Base-by-base conservation (phyloP, 1,140 invertebrate genomes). In the Lepeophtheirus salmonis region DNA sequence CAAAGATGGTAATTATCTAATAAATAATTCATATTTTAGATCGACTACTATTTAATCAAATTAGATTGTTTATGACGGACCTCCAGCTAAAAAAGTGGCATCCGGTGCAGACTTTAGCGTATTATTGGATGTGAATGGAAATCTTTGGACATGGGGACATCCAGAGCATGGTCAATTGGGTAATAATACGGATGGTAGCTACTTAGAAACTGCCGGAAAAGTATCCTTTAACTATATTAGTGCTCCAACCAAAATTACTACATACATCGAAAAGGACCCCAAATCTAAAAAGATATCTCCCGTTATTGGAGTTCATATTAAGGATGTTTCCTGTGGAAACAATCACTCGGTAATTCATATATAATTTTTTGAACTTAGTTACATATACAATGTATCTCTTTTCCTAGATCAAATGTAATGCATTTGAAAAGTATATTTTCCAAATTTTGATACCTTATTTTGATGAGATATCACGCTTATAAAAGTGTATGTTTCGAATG, bases 171-270 rank as follows among this genome's bases (percentile, higher is more conserved):
- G 90, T 2, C 87, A 89, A 67, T 68, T 94, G 23, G 83, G 87
- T 54, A 88, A 94, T 70, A 92, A 92, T 66, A 86, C 86, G 3
- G 89, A 92, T 72, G 89, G 88, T 18, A 88, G 90, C 71, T 94
- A 88, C 67, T 90, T 95, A 70, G 80, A 89, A 49, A 87, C 84
- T 14, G 83, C 80, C 63, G 89, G 82, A 23, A 94, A 90, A 68
- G 73, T 94, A 64, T 82, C 81, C 62, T 92, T 80, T 73, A 80
- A 85, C 67, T 89, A 82, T 71, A 85, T 90, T 70, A 81, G 82
- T 56, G 75, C 78, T 16, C 89, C 90, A 3, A 85, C 89, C 66
- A 79, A 83, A 64, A 81, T 95, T 23, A 78, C 83, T 6, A 74
- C 86, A 1, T 95, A 84, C 67, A 83, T 92, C 61, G 89, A 94